Evolutionary conservation across 2,888 invertebrate genomes (phyloP), one percentile per base, ranked within the genome.

Genomic region (Protodeltote pygarga): DNA sequence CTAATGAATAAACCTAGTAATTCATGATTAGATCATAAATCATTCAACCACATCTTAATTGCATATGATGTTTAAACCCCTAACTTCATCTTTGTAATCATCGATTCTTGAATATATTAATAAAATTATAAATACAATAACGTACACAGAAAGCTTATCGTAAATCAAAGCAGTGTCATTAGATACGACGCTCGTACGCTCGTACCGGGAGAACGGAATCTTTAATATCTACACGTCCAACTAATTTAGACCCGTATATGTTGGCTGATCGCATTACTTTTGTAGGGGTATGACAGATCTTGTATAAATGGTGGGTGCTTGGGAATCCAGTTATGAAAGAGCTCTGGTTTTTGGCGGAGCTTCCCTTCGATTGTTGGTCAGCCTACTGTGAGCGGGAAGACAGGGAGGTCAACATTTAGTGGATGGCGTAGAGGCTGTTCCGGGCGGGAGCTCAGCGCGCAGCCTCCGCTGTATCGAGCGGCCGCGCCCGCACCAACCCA

Each of bases 381-480:
- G 63, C 74, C 53, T 48, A 71, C 66, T 62, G 71, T 53, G 55
- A 38, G 58, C 42, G 50, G 64, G 66, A 48, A 65, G 46, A 59
- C 60, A 58, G 78, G 76, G 47, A 71, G 81, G 69, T 81, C 86
- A 77, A 50, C 61, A 54, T 74, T 67, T 41, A 63, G 53, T 79
- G 80, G 86, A 48, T 63, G 60, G 48, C 34, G 20, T 55, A 45
- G 68, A 52, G 68, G 61, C 54, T 73, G 73, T 74, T 76, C 78
- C 81, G 83, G 83, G 79, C 77, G 65, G 53, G 76, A 73, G 79
- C 82, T 77, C 81, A 79, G 71, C 75, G 86, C 86, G 86, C 86
- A 86, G 86, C 85, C 86, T 87, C 86, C 82, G 79, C 73, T 60
- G 58, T 87, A 87, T 87, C 81, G 86, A 87, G 75, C 86, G 85